phyloP scores from a whole-genome alignment of 2,888 invertebrate genomes.

The Sicus ferrugineus region DNA sequence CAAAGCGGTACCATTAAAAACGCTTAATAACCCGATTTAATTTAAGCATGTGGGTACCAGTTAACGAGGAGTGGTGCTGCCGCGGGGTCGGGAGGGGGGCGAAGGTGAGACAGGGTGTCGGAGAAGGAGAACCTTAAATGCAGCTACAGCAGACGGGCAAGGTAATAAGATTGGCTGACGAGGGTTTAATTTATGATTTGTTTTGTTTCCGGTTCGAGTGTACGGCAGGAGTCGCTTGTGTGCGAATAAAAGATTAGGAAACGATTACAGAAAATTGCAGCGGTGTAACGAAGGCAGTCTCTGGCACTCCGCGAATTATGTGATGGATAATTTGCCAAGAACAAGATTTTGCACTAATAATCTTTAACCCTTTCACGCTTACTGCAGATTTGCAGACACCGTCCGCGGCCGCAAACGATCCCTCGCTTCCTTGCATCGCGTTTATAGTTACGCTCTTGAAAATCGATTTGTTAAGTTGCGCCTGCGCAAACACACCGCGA shows the following conservation, averaged over 20 bases:
- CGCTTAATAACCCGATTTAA: constrained; percentile 60
- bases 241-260: not conserved
- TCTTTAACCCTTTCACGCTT: constrained; percentile 61
- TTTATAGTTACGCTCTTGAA: constrained; percentile 44
- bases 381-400: constrained; percentile 51
- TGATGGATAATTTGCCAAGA: not conserved
- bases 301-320: no score
- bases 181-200: constrained; percentile 64
- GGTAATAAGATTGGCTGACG: constrained; percentile 61
- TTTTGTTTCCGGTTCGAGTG: constrained; percentile 59
- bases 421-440: not conserved
- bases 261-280: not conserved
- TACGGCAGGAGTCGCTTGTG: not conserved
- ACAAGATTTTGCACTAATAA: constrained; percentile 46
- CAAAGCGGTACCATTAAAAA: constrained; percentile 60
- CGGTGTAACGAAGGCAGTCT: no score
- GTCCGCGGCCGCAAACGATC: not conserved
- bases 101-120: not conserved
- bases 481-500: constrained; percentile 60
- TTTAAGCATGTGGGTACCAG: constrained; percentile 55
- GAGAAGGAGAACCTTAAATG: not conserved
- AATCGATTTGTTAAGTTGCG: constrained; percentile 63
- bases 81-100: not conserved
- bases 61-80: constrained; percentile 49
- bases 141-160: constrained; percentile 44